These are phyloP conservation scores for Spicauda simplicius DNA, from an alignment of 2,888 invertebrate genomes.

Conservation along the genomic window DNA sequence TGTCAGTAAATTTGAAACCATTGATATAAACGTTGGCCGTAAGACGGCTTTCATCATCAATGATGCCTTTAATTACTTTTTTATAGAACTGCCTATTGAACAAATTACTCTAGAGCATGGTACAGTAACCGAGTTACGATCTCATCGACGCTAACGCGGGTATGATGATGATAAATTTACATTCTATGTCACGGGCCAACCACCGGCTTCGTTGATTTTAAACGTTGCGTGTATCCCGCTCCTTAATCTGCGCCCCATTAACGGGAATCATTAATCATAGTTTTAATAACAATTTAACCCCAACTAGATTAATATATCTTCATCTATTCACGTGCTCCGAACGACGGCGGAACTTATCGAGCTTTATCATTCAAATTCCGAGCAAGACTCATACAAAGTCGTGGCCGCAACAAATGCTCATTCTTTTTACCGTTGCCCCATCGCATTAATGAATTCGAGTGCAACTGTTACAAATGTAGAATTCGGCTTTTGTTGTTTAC, in stretches of 20 bases:
- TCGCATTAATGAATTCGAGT: conserved; percentile 63
- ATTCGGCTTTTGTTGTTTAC: conserved; percentile 74
- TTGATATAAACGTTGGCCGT: conserved; percentile 10
- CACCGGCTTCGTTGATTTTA: conserved; percentile 64
- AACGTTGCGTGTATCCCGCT: conserved; percentile 75
- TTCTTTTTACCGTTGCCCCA: conserved; percentile 54
- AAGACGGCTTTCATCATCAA: conserved; percentile 20
- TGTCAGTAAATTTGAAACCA: not conserved
- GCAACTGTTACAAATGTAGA: conserved; percentile 76
- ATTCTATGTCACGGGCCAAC: conserved; percentile 70
- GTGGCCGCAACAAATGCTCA: conserved; percentile 70
- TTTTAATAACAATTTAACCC: conserved; percentile 85
- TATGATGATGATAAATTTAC: conserved; percentile 81
- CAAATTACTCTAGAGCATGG: conserved; percentile 47
- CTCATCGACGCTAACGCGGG: conserved; percentile 44
- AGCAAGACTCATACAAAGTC: conserved; percentile 62
- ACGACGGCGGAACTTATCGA: conserved; percentile 59
- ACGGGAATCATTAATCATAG: conserved; percentile 81
- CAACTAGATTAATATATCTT: conserved; percentile 83
- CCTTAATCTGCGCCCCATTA: conserved; percentile 82
- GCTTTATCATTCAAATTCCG: conserved; percentile 80
- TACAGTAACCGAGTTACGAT: conserved; percentile 52
- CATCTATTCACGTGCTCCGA: conserved; percentile 70
- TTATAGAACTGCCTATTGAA: conserved; percentile 51
- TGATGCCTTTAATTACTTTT: conserved; percentile 40